A percentile compares a stretch with the other conserved stretches of the same genome.
These are phyloP conservation scores for Porites evermanni DNA, from an alignment of 92 coral and sea anemone genomes.

Conservation along the genomic window DNA sequence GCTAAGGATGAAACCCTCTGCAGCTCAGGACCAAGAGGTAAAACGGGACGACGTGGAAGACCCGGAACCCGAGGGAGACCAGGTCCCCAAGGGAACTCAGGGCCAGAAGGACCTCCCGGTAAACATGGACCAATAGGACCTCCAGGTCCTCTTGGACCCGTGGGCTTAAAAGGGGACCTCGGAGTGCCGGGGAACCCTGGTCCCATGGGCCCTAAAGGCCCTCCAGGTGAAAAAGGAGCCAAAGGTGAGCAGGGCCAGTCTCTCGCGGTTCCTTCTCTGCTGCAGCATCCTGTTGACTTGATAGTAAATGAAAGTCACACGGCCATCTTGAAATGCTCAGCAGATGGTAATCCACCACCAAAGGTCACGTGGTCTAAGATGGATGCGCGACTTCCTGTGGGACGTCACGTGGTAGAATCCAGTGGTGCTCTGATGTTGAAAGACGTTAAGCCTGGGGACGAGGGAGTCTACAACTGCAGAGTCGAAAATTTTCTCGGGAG, in stretches of 20 bases:
- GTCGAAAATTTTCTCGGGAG: conserved; percentile 49
- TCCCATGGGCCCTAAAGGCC: too few species aligned
- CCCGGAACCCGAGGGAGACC: too few species aligned
- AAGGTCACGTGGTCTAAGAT: conserved; percentile 52
- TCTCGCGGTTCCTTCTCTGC: conserved; percentile 30
- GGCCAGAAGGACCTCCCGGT: conserved; percentile 14
- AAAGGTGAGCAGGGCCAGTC: conserved; percentile 34
- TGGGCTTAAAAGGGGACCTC: too few species aligned
- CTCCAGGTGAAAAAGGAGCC: too few species aligned
- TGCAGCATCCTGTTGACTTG: conserved; percentile 40
- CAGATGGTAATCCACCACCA: conserved; percentile 65
- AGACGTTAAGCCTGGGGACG: conserved; percentile 23
- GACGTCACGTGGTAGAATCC: conserved; percentile 36
- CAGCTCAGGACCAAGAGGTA: conserved; percentile 69
- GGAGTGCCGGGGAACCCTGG: too few species aligned
- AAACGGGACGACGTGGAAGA: conserved; percentile 22
- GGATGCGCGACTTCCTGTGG: conserved; percentile 37
- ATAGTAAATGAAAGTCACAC: conserved; percentile 58
- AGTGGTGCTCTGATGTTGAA: conserved; percentile 31
- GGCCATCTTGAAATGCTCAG: conserved; percentile 54
- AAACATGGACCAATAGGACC: not conserved
- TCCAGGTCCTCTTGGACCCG: not conserved
- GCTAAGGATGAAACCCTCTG: conserved; percentile 66
- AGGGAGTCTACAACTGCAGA: conserved; percentile 42
- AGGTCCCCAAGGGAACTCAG: conserved; percentile 45